Conservation (phyloP, 2,888 invertebrate species). For the Tachina grossa region DNA sequence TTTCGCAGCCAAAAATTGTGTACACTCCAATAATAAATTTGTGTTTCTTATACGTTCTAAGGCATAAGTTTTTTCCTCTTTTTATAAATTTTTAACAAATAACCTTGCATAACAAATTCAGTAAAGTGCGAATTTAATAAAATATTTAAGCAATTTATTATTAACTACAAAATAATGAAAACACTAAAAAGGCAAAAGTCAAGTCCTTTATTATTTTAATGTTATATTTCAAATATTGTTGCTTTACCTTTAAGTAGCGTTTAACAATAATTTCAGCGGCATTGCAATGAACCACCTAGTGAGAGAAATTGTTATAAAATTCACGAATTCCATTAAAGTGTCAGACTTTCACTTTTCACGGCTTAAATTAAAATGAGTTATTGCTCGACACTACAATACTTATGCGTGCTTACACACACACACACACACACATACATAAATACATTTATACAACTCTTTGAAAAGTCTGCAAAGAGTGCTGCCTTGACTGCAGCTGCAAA, state of each 20-base stretch:
- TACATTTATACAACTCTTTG: too few species aligned
- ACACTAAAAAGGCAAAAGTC: slow-evolving; percentile 25
- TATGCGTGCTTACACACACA: background rate
- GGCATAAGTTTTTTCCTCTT: too few species aligned
- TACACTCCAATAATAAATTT: too few species aligned
- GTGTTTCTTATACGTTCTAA: too few species aligned
- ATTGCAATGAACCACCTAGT: slow-evolving; percentile 21
- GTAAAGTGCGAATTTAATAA: background rate
- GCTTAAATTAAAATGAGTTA: slow-evolving; percentile 75
- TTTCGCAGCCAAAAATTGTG: too few species aligned
- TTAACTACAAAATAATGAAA: background rate
- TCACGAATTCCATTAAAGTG: slow-evolving; percentile 75
- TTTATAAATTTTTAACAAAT: too few species aligned
- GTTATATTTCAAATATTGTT: background rate
- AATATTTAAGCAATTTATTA: slow-evolving; percentile 23
- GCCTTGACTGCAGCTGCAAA: background rate
- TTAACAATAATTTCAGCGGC: background rate
- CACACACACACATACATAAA: background rate
- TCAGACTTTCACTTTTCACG: slow-evolving; percentile 76
- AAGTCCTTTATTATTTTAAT: slow-evolving; percentile 18
- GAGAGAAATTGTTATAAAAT: slow-evolving; percentile 67
- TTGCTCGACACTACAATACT: slow-evolving; percentile 56
- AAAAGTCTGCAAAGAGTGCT: background rate
- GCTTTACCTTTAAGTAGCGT: background rate
- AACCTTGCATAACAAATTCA: background rate